phyloP scores from a whole-genome alignment of 2,797 vertebrate genomes.

The Sphenodon punctatus region DNA sequence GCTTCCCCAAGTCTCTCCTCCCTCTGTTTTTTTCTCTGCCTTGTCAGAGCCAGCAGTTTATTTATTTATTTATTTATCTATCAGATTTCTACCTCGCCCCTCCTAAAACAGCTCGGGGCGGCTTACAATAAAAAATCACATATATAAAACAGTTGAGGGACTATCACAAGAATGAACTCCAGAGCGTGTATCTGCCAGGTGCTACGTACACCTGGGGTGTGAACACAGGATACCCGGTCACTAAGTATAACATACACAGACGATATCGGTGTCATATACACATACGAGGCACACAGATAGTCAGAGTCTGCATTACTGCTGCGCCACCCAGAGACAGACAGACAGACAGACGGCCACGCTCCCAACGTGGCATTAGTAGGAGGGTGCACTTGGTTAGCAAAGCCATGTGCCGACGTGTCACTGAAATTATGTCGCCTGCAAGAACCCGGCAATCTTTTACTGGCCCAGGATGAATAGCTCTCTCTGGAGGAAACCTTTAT shows the following conservation, averaged over 20 bases:
- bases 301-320: not conserved
- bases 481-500: constrained; percentile 75
- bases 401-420: not conserved
- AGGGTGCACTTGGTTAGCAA: not conserved
- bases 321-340: not conserved
- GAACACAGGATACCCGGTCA: not conserved
- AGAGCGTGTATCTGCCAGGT: no score
- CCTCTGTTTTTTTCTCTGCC: no score
- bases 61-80: no score
- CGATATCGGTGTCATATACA: not conserved
- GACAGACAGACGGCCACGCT: not conserved
- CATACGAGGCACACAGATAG: no score
- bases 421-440: not conserved
- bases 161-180: no score
- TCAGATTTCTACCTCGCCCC: no score
- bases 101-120: no score
- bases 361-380: not conserved
- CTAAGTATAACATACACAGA: not conserved
- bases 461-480: constrained; percentile 40
- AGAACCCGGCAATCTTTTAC: not conserved
- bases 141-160: no score
- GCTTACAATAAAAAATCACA: no score
- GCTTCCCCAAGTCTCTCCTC: no score
- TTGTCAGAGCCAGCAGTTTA: no score
- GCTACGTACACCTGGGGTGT: no score